Base-by-base conservation (phyloP, 2,113 vertebrate species). In the Oreochromis aureus region DNA sequence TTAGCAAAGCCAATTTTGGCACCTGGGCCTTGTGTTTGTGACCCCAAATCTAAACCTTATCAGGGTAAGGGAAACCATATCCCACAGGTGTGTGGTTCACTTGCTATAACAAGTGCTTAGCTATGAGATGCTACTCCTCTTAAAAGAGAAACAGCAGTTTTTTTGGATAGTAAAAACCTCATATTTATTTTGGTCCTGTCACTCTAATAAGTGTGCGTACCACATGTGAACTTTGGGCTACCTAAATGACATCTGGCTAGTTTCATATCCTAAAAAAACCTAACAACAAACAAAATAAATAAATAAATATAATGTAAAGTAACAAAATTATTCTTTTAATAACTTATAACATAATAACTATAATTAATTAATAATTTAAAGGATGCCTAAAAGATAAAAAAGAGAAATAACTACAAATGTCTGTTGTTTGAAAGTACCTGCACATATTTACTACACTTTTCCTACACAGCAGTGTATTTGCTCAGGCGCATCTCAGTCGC, bases 271-370 rank as follows among this genome's bases (percentile, higher is more conserved):
- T 76, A 44, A 76, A 30, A 66, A 48, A 48, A 63, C 6, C 4
- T n/a, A 54, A 6, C 51, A 1, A 18, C 19, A 0, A 41, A 22
- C 22, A 22, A 22, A 22, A 22, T 22, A 22, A 71, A 0, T 76
- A 16, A 76, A 76, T 11, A 30, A 48, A 76, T 48, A 39, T 30
- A 34, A 18, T 10, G 1, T 44, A 48, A 76, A 48, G 6, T 48
- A 48, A 66, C 16, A 19, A 0, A 0, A 11, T 30, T 3, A 6
- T 30, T 18, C 6, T 76, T 76, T 19, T 4, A 19, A 76, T 32
- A 30, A 19, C 10, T 11, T 66, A 13, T 39, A 66, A 66, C 34
- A 3, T 12, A 78, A 51, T 19, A 76, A 66, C 13, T 39, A 36
- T 76, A 32, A 51, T 51, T 30, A 18, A 30, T 13, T 30, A 76